A percentile compares a stretch with the other conserved stretches of the same genome.
Evolutionary conservation across 1,140 invertebrate genomes (phyloP).

Genomic region (Caenorhabditis latens): DNA sequence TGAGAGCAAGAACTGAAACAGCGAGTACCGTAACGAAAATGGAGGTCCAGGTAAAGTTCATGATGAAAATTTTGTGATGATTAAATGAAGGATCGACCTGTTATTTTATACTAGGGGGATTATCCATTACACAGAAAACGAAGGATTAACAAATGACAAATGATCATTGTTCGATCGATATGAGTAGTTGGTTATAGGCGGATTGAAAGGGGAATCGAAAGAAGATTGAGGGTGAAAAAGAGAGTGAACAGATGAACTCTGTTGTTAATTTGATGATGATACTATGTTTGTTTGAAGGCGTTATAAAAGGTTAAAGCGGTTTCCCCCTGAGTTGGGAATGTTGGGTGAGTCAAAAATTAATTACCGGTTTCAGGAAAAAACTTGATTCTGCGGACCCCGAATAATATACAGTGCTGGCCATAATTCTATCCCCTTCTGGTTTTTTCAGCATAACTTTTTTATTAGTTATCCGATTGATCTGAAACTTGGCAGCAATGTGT

Average conservation of each 20-base stretch:
- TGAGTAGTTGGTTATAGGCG: constrained; percentile 9
- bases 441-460: too few relatives aligned
- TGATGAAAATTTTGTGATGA: background rate
- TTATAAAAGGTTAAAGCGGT: too few relatives aligned
- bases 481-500: too few relatives aligned
- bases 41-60: constrained; percentile 1
- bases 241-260: background rate
- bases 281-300: too few relatives aligned
- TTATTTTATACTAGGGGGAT: constrained; percentile 34
- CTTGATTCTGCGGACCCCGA: too few relatives aligned
- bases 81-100: background rate
- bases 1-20: background rate
- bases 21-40: background rate
- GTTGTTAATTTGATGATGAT: constrained; percentile 29
- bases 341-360: too few relatives aligned
- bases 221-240: background rate
- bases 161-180: constrained; percentile 48
- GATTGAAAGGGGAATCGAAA: background rate
- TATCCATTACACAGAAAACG: background rate
- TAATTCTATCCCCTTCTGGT: too few relatives aligned
- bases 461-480: too few relatives aligned
- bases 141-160: constrained; percentile 37
- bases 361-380: too few relatives aligned
- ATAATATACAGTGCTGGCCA: too few relatives aligned
- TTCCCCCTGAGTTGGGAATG: too few relatives aligned